Evolutionary conservation across 37 sponge, comb jelly and placozoan species (phyloP), one percentile per base, ranked within the genome.

Genomic region (Diacarnus erythraeanus): DNA sequence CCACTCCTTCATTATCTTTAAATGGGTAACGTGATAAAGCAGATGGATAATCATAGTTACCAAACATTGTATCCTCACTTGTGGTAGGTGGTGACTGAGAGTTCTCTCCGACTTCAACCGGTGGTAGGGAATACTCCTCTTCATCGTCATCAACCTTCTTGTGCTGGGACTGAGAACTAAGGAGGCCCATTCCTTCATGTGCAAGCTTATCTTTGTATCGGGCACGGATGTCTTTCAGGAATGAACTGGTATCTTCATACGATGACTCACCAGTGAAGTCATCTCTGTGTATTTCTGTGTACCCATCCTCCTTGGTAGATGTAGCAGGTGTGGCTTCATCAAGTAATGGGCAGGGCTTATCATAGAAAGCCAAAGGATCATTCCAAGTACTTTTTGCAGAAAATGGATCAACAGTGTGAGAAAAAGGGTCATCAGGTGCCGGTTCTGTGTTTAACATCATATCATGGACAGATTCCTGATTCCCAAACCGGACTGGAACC

Each of bases 231-330:
- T 40, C 41, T 23, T 60, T 21, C 1, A 85, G 70, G 44, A 85
- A 61, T n/a, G 65, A 56, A 5, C 21, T 42, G 21, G 85, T 64
- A 42, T 85, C 85, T 25, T 77, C 60, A 31, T 85, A 85, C 0
- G 85, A 27, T 23, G 85, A 85, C 0, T 72, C 78, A 29, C 79
- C 85, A 29, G 85, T 85, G 54, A 31, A 69, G 51, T 85, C 85
- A 47, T 6, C 12, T 10, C 33, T 30, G 2, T 5, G 35, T 3
- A 65, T 65, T 5, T 65, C 66, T 3, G 5, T 18, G 35, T 65
- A 65, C 30, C 31, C 34, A 31, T 65, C 34, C 9, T 65, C 66
- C 5, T 65, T 3, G 2, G 17, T 35, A 18, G 3, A 5, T 5
- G 29, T 10, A 4, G 41, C 66, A 3, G 21, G 1, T 3, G 17